These are phyloP conservation scores for Xiphophorus maculatus DNA, from an alignment of 2,113 vertebrate species.

Conservation along the genomic window DNA sequence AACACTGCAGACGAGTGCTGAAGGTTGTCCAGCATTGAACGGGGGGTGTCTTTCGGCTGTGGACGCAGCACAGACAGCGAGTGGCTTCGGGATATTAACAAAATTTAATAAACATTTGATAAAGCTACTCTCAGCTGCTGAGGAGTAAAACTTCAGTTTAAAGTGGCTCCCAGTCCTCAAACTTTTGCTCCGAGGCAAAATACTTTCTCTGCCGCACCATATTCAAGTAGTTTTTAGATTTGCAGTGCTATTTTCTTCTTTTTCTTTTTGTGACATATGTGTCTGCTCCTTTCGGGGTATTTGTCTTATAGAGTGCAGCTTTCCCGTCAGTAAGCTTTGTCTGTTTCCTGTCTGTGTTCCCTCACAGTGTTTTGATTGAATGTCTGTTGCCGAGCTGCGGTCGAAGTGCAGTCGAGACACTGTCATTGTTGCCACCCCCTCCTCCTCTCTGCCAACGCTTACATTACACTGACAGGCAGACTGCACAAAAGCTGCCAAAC, in stretches of 20 bases:
- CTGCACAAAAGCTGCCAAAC: conserved; percentile 53
- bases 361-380: conserved; percentile 63
- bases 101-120: conserved; percentile 43
- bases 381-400: conserved; percentile 50
- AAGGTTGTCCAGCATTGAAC: conserved; percentile 49
- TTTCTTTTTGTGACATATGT: conserved; percentile 9
- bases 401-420: conserved; percentile 57
- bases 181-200: conserved; percentile 28
- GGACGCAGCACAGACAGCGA: conserved; percentile 5
- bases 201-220: conserved; percentile 8
- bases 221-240: conserved; percentile 19
- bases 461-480: conserved; percentile 39
- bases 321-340: conserved; percentile 45
- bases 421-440: conserved; percentile 60
- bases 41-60: conserved; percentile 15
- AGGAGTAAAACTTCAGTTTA: conserved; percentile 13
- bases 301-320: conserved; percentile 37
- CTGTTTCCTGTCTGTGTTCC: conserved; percentile 55
- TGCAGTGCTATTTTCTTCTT: background rate
- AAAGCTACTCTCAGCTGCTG: conserved; percentile 9
- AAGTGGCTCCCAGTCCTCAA: conserved; percentile 13
- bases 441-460: conserved; percentile 32
- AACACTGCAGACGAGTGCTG: conserved; percentile 56
- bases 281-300: conserved; percentile 32
- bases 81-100: conserved; percentile 26